Evolutionary conservation across 1,140 invertebrate species (phyloP), one percentile per base, ranked within the genome.

Genomic region (Plodia interpunctella): DNA sequence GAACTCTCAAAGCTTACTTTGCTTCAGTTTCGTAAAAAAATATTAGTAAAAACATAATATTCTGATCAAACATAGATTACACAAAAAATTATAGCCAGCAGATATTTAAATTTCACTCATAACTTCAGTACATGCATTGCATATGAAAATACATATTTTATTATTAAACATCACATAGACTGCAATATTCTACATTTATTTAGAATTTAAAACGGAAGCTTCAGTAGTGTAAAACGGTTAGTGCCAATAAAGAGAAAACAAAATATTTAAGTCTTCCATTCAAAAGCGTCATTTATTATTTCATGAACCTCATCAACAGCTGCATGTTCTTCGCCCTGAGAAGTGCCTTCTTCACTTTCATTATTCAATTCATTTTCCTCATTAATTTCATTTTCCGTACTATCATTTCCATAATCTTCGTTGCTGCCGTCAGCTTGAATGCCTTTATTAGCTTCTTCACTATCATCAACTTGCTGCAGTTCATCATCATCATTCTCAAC

Each of bases 401-500:
- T 53, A 18, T 25, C 20, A 25, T 53, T 25, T 44, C 15, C 13
- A 53, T 53, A 5, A 25, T 53, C n/a, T 53, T 53, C 51, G n/a
- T 13, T 28, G 21, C 51, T 53, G 20, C n/a, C 20, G 21, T 51
- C 49, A 53, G 11, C 15, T 44, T 44, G 10, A 28, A 2, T 25
- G 51, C 15, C 28, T 59, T 60, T 21, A n/a, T 54, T 49, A 15
- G 5, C 28, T 25, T 59, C 58, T 28, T 44, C 20, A 30, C 30
- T 54, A 21, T 60, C 19, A 15, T 35, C 63, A 60, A 59, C 74
- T 55, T 86, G 68, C 52, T 75, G 60, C 49, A 72, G 61, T 17
- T 73, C 65, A 49, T 74, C 63, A 60, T 86, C 72, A 63, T 81
- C 70, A 49, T 80, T 66, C 8, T 69, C 70, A 52, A 79, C 57